A percentile compares a stretch with the other conserved stretches of the same genome.
phyloP scores from a whole-genome alignment of 1,140 invertebrate genomes.

The Apis dorsata region DNA sequence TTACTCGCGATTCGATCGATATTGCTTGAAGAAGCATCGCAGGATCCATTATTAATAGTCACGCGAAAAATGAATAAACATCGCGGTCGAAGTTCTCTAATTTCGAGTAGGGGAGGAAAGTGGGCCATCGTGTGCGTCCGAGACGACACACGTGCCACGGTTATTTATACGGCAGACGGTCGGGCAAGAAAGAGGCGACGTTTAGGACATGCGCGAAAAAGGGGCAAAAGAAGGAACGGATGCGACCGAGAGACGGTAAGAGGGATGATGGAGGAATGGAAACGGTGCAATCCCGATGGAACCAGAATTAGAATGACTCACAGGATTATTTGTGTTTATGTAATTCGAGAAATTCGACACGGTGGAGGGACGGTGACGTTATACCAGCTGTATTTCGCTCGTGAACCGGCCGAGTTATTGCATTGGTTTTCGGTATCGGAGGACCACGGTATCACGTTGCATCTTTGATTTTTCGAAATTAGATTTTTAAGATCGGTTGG shows the following conservation, averaged over 20 bases:
- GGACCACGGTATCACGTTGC: slow-evolving; percentile 50
- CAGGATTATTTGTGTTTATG: slow-evolving; percentile 65
- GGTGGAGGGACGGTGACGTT: slow-evolving; percentile 35
- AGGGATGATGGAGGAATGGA: not conserved
- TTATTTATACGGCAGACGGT: slow-evolving; percentile 58
- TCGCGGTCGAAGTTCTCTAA: slow-evolving; percentile 43
- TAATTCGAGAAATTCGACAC: slow-evolving; percentile 63
- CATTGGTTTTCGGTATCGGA: not conserved
- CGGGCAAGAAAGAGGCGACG: slow-evolving; percentile 26
- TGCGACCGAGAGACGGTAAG: not conserved
- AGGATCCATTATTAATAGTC: too few species aligned
- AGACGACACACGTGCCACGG: slow-evolving; percentile 54
- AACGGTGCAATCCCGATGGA: slow-evolving; percentile 48
- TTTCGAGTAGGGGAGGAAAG: slow-evolving; percentile 57
- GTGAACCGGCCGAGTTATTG: slow-evolving; percentile 6
- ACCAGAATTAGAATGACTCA: slow-evolving; percentile 67
- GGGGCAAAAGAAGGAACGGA: slow-evolving; percentile 9
- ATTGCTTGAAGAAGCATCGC: too few species aligned
- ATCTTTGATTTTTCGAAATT: slow-evolving; percentile 24
- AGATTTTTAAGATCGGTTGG: not conserved
- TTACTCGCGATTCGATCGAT: too few species aligned
- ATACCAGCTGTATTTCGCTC: slow-evolving; percentile 6
- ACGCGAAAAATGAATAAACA: slow-evolving; percentile 27
- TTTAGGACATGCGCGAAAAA: slow-evolving; percentile 4
- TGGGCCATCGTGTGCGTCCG: slow-evolving; percentile 58